Conservation (phyloP, 2,888 invertebrate genomes). For the Tethea ocularis region DNA sequence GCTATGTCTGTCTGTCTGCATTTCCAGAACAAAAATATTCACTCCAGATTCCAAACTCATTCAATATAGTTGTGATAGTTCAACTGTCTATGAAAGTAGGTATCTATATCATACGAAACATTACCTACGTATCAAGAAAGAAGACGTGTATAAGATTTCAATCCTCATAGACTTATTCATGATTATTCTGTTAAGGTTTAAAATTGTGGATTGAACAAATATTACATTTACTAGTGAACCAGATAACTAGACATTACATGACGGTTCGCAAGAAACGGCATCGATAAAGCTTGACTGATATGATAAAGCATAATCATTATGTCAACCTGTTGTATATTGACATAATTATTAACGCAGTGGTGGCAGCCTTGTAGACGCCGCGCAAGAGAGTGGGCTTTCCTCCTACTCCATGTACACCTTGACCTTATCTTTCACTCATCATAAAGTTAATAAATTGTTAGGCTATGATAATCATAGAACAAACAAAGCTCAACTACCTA, state of each 20-base stretch:
- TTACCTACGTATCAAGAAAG: too few species aligned
- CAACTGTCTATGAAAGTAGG: too few species aligned
- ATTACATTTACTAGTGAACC: slow-evolving; percentile 1
- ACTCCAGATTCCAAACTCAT: too few species aligned
- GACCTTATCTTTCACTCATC: slow-evolving; percentile 32
- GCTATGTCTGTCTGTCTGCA: neutral
- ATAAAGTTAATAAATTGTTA: slow-evolving; percentile 1
- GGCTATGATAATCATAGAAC: neutral
- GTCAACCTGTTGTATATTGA: slow-evolving; percentile 12
- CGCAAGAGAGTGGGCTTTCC: slow-evolving; percentile 45
- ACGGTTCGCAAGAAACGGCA: neutral
- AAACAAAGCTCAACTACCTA: neutral
- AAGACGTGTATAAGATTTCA: too few species aligned
- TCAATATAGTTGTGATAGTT: too few species aligned
- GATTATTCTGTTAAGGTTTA: too few species aligned
- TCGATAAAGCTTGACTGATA: slow-evolving; percentile 1
- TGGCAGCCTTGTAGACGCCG: slow-evolving; percentile 49
- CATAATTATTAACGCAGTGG: slow-evolving; percentile 26
- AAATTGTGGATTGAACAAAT: neutral
- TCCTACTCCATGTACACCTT: slow-evolving; percentile 40
- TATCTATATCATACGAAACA: too few species aligned
- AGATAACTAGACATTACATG: slow-evolving; percentile 10
- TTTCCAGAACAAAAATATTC: neutral
- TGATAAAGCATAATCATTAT: neutral
- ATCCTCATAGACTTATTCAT: too few species aligned